These are phyloP conservation scores for Mimas tiliae DNA, from an alignment of 2,888 invertebrate species.

Conservation along the genomic window DNA sequence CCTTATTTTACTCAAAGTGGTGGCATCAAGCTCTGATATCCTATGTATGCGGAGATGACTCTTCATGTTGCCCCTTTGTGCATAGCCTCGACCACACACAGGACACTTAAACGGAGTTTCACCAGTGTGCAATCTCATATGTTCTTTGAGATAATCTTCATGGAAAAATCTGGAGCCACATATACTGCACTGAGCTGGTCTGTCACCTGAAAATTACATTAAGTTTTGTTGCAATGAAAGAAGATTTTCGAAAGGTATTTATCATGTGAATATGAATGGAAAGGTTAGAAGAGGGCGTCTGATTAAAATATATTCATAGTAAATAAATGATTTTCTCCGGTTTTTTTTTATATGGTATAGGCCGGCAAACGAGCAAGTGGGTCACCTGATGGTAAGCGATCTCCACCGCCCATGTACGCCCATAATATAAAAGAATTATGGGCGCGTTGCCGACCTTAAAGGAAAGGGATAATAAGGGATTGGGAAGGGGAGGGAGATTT, in stretches of 20 bases:
- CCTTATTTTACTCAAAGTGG: conserved; percentile 65
- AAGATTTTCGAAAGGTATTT: neutral
- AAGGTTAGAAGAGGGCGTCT: no score
- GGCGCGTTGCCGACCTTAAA: no score
- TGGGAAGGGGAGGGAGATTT: no score
- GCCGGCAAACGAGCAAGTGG: no score
- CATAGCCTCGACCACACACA: conserved; percentile 75
- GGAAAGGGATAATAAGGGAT: no score
- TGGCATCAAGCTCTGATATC: conserved; percentile 67
- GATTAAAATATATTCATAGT: no score
- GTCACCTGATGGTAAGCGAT: no score
- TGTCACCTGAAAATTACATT: conserved; percentile 61
- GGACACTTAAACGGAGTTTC: conserved; percentile 81
- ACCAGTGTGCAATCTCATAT: conserved; percentile 79
- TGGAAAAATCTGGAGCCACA: conserved; percentile 75
- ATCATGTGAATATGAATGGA: neutral
- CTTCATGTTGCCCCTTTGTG: conserved; percentile 79
- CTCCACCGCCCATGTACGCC: no score
- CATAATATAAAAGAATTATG: no score
- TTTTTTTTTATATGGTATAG: no score
- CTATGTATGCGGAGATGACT: conserved; percentile 75
- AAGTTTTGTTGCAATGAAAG: neutral
- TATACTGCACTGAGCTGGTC: conserved; percentile 71
- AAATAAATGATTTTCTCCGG: no score
- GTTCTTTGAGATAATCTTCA: conserved; percentile 74